Conservation (phyloP, 2,797 vertebrate species). For the Oreonectes daqikongensis region DNA sequence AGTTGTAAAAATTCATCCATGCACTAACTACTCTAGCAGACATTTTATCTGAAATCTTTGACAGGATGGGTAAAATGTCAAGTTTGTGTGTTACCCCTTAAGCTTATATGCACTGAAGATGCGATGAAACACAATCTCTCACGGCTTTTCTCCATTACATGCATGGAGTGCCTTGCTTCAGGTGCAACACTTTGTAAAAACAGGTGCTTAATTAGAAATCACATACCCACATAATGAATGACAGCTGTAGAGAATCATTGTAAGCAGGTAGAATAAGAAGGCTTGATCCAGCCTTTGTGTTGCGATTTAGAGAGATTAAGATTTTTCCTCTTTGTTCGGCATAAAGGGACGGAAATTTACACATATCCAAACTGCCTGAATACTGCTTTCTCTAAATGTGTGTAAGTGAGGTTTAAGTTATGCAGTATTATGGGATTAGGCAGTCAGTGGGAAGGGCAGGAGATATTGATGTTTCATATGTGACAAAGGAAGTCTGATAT, state of each 20-base stretch:
- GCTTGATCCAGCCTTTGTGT: conserved; percentile 67
- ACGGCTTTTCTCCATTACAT: conserved; percentile 61
- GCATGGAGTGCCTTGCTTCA: conserved; percentile 66
- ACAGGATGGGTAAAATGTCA: conserved; percentile 8
- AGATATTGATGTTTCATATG: conserved; percentile 12
- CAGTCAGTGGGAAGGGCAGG: neutral
- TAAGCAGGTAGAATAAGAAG: conserved; percentile 73
- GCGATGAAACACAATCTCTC: conserved; percentile 43
- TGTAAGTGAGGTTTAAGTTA: conserved; percentile 9
- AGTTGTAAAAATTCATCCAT: neutral
- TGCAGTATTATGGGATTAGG: conserved; percentile 28
- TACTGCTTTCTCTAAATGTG: conserved; percentile 9
- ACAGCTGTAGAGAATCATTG: conserved; percentile 60
- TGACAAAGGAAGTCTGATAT: conserved; percentile 21
- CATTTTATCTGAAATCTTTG: neutral
- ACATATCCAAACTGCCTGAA: conserved; percentile 26
- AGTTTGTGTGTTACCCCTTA: neutral
- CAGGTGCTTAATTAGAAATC: conserved; percentile 70
- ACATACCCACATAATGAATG: conserved; percentile 38
- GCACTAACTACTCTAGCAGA: neutral
- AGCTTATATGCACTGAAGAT: neutral
- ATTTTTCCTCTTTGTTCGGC: conserved; percentile 7
- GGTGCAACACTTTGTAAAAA: conserved; percentile 68
- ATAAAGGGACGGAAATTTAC: conserved; percentile 36
- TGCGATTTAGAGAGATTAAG: conserved; percentile 47